phyloP scores from a whole-genome alignment of 2,113 vertebrate genomes.

The Dicaeum eximium region DNA sequence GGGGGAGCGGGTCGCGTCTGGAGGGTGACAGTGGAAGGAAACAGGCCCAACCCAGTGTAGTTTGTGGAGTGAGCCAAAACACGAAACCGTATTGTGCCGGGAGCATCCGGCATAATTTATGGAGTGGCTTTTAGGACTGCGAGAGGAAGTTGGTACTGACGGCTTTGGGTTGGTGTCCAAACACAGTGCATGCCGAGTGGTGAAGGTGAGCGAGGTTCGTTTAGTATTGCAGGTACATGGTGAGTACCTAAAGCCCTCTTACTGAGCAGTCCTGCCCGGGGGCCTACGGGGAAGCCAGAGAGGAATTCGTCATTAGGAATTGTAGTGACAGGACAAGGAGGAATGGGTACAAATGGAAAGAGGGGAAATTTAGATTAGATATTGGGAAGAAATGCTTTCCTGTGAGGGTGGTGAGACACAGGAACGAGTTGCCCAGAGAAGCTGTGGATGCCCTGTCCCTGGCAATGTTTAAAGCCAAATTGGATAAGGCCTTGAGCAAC shows the following conservation, averaged over 20 bases:
- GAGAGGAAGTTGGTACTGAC: neutral
- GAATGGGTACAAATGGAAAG: neutral
- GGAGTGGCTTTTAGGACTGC: neutral
- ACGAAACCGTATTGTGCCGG: fast-evolving
- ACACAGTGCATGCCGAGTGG: fast-evolving
- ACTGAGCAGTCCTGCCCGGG: fast-evolving
- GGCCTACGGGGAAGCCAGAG: neutral
- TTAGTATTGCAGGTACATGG: fast-evolving
- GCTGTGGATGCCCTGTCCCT: neutral
- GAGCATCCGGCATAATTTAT: fast-evolving
- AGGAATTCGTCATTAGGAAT: neutral
- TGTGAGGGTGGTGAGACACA: neutral
- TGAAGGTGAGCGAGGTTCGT: neutral
- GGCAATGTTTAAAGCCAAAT: neutral
- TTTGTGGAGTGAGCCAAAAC: neutral
- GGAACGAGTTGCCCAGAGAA: neutral
- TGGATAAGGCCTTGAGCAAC: neutral
- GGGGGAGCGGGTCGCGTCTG: neutral
- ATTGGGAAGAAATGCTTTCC: neutral
- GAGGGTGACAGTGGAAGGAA: neutral
- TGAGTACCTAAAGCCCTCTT: fast-evolving
- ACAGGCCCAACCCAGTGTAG: too few relatives aligned
- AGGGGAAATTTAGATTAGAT: neutral
- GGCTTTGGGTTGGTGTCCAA: neutral
- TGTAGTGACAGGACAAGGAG: neutral